phyloP scores from a whole-genome alignment of 2,888 invertebrate species.

The Drosophila lacicola region DNA sequence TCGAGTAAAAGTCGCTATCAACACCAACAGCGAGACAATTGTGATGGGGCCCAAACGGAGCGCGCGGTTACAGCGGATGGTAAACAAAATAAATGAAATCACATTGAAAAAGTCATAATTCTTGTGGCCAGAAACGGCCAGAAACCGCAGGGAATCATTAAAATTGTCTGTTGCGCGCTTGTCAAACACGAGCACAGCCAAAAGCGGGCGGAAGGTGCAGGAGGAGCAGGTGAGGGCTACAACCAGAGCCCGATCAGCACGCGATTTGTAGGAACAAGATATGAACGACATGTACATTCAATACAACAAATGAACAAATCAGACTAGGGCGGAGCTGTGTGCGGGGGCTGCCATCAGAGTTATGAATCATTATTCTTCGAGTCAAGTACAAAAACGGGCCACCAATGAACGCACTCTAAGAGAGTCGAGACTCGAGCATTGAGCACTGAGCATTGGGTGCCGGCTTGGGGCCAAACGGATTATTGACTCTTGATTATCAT shows the following conservation, averaged over 20 bases:
- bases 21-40: conserved; percentile 69
- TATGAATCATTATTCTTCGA: conserved; percentile 73
- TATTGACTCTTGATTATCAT: conserved; percentile 75
- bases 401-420: conserved; percentile 45
- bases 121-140: conserved; percentile 58
- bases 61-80: conserved; percentile 3
- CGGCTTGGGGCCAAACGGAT: conserved; percentile 40
- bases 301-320: conserved; percentile 70
- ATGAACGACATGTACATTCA: conserved; percentile 78
- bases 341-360: conserved; percentile 32
- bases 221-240: conserved; percentile 24
- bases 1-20: conserved; percentile 71
- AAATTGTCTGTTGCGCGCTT: conserved; percentile 74
- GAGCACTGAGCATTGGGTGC: conserved; percentile 1
- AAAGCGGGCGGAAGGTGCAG: conserved; percentile 1
- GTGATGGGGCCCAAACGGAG: conserved; percentile 6
- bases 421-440: conserved; percentile 3
- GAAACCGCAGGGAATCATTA: conserved; percentile 77
- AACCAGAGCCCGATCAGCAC: conserved; percentile 65
- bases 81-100: conserved; percentile 73
- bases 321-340: neutral
- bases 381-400: conserved; percentile 55
- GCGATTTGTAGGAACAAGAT: conserved; percentile 79
- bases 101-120: conserved; percentile 77
- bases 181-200: conserved; percentile 65